phyloP scores from a whole-genome alignment of 1,140 invertebrate species.

The Bacillus rossius region DNA sequence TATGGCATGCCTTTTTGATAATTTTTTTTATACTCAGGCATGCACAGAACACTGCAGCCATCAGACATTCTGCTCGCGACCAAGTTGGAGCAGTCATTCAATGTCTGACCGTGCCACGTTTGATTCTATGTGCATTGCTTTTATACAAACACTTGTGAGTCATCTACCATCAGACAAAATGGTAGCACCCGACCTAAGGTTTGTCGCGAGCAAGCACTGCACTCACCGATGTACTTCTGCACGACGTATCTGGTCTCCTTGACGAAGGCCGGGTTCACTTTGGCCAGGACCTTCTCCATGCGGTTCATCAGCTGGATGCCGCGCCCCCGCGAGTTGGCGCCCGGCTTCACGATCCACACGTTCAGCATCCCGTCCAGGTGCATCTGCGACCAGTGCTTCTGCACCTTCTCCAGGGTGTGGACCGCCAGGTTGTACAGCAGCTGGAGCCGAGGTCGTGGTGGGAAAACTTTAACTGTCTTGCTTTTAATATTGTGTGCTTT shows the following conservation, averaged over 20 bases:
- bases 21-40: background rate
- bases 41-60: no score
- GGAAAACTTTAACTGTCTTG: no score
- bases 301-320: slow-evolving; percentile 85
- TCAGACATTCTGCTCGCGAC: no score
- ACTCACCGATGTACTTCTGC: slow-evolving; percentile 90
- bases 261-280: slow-evolving; percentile 52
- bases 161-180: no score
- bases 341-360: slow-evolving; percentile 94
- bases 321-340: slow-evolving; percentile 85
- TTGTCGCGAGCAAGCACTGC: no score
- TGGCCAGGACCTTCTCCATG: slow-evolving; percentile 77
- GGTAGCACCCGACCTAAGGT: no score
- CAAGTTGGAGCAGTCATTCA: no score
- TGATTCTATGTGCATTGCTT: no score
- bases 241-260: slow-evolving; percentile 81
- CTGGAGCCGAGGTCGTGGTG: background rate
- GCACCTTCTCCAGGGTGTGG: background rate
- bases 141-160: background rate
- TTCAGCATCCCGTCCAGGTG: slow-evolving; percentile 78
- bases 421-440: background rate
- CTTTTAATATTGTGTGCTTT: no score
- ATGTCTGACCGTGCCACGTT: no score
- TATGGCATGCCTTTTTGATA: no score
- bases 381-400: slow-evolving; percentile 11